Base-by-base conservation (phyloP, 92 coral and sea anemone species). In the Nematostella vectensis region DNA sequence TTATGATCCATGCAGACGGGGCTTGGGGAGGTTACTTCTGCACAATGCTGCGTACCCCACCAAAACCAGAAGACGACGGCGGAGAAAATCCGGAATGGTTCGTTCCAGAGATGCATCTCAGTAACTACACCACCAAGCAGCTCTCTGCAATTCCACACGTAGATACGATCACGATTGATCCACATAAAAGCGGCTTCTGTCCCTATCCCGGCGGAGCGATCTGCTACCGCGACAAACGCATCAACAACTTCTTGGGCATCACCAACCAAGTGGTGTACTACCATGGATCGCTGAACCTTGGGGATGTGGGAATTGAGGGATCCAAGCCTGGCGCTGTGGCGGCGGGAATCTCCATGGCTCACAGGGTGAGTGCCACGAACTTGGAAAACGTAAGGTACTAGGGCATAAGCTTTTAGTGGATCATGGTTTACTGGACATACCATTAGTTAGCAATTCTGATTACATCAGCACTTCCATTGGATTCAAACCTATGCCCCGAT, bases 271-370 rank as follows among this genome's bases (percentile, higher is more conserved):
- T 76, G 30, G 74, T 50, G 8, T 86, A 81, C 54, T 72, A 62
- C 56, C 75, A 78, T 64, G 88, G 83, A 9, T 49, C 70, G 11
- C 20, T 64, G 27, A 67, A 40, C 12, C 88, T 81, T 31, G 88
- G 88, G 3, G 79, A 68, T 40, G 62, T 72, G 43, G 40, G 94
- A 9, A 53, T 86, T 44, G 95, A 86, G 65, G 95, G 95, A 8
- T 86, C 96, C 15, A 88, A 88, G 70, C 96, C 94, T 30, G 96
- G 94, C 20, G 96, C 96, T 2, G 79, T 85, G 10, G 96, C 94
- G 21, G 88, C 87, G 23, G 94, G 88, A 0, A 83, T 88, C 0
- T 63, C 68, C 51, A 54, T 88, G 62, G 91, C 96, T 19, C 83
- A 88, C 76, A 72, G 94, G 80, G 96, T 88, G 54, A 29, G 75